Evolutionary conservation across 2,888 invertebrate species (phyloP), one percentile per base, ranked within the genome.

Genomic region (Noctua janthe): DNA sequence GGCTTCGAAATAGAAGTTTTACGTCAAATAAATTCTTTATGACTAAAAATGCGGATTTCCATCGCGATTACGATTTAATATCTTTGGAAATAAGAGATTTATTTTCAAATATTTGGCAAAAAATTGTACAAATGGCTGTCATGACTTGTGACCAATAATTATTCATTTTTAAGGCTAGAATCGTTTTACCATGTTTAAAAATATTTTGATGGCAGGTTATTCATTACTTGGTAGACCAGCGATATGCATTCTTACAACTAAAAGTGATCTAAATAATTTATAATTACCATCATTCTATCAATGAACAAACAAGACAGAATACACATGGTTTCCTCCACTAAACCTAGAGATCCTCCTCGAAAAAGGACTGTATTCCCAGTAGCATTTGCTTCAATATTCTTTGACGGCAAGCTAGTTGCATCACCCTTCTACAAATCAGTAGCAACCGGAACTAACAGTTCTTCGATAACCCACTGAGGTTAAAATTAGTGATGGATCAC

Each of bases 391-490:
- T 67, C 13, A 59, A 73, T 80, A 51, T 73, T 20, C 29, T 23
- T 56, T 29, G 29, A 13, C 7, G 72, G 15, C 39, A 56, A 49
- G 39, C 17, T 15, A 17, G 5, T 49, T 29, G 49, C 56, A 47
- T 71, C n/a, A 54, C 17, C 29, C 23, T 56, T 64, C 23, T 47
- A 7, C 35, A 11, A 47, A 64, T 64, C 17, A 23, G 29, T 69
- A 39, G 8, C 10, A 43, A 64, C 80, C 10, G 80, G 64, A 71
- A 56, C n/a, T 66, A 56, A 71, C 80, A 70, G 62, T 64, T 79
- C 35, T 77, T 39, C 20, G 23, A 77, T 29, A 56, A 20, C 54
- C 20, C 13, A 29, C 29, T 13, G n/a, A 20, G 10, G n/a, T 49
- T 23, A 39, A 51, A 62, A n/a, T n/a, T 51, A 20, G 15, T 56